phyloP scores from a whole-genome alignment of 2,888 invertebrate species.

The Selenia dentaria region DNA sequence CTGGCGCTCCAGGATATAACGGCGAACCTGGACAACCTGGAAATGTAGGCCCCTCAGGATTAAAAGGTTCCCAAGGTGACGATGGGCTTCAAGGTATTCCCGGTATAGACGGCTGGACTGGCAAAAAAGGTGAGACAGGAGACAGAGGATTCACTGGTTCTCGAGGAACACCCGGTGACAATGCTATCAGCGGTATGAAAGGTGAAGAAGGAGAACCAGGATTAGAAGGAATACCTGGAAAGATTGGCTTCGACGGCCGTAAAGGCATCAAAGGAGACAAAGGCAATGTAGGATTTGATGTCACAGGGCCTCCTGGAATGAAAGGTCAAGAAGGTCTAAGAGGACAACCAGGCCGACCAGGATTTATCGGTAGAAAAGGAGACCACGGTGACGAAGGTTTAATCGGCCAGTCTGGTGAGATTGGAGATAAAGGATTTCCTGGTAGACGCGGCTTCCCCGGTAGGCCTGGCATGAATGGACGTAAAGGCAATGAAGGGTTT shows the following conservation, averaged over 20 bases:
- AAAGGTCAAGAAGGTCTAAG: constrained; percentile 86
- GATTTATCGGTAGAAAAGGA: constrained; percentile 82
- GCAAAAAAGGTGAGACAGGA: constrained; percentile 77
- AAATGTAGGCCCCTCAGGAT: constrained; percentile 47
- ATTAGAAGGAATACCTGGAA: constrained; percentile 77
- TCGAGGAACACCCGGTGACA: constrained; percentile 85
- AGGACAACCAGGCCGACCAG: constrained; percentile 80
- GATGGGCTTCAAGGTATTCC: constrained; percentile 46
- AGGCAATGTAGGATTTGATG: constrained; percentile 82
- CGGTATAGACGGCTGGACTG: constrained; percentile 58
- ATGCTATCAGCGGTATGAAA: constrained; percentile 85
- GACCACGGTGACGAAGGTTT: constrained; percentile 82
- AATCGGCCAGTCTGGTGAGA: constrained; percentile 72
- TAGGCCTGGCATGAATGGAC: constrained; percentile 71
- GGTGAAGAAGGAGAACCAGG: constrained; percentile 82
- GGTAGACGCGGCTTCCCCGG: constrained; percentile 86
- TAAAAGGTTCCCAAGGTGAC: constrained; percentile 54
- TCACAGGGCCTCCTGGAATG: constrained; percentile 80
- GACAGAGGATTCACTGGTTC: constrained; percentile 80
- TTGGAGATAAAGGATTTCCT: constrained; percentile 77
- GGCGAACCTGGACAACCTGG: constrained; percentile 79
- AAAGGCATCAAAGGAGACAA: constrained; percentile 83
- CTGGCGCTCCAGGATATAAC: constrained; percentile 86
- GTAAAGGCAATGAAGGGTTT: constrained; percentile 72
- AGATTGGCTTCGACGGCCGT: constrained; percentile 57